Base-by-base conservation (phyloP, 2,797 vertebrate genomes). In the Percopsis omiscomaycus region DNA sequence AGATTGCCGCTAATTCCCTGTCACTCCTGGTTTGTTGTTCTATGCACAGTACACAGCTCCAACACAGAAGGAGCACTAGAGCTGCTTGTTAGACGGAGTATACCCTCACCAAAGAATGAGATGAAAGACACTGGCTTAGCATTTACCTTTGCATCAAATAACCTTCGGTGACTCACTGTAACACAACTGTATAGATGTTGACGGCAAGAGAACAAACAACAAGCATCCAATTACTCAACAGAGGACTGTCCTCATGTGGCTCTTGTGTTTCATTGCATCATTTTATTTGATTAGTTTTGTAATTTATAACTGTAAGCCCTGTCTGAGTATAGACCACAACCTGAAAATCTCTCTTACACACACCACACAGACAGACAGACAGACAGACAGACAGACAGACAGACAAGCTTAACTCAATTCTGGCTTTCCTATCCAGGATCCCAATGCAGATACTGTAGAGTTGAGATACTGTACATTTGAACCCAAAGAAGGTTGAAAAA, bases 21-120 rank as follows among this genome's bases (percentile, higher is more conserved):
- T 80, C 80, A 75, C 75, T 81, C 68, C 74, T 71, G 61, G 77
- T 88, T 86, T 77, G 71, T 66, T 75, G 78, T 79, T 68, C 50
- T 78, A 54, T 59, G 50, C 22, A 22, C 22, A 22, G 22, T 77
- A 62, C 13, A 79, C 52, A 77, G 50, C 67, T 69, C 52, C 32
- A 66, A 75, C 58, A 79, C 63, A 82, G 68, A 84, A 0, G 22
- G 61, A 75, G 45, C 3, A 5, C 53, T 11, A 55, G 11, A 55
- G 28, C 28, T 1, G 29, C 53, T 55, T 30, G 53, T 42, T 49
- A 32, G 45, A 10, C 61, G 65, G 64, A 72, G 30, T 58, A 4
- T 70, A 60, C 55, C 75, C 77, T 78, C 69, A 73, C 57, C 75
- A 68, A 30, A 78, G 58, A 49, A 57, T 58, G 42, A 75, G 73